Percentiles rank a stretch among this genome's conserved stretches.
These are phyloP conservation scores for Meta bourneti DNA, from an alignment of 2,888 invertebrate species.

Conservation along the genomic window DNA sequence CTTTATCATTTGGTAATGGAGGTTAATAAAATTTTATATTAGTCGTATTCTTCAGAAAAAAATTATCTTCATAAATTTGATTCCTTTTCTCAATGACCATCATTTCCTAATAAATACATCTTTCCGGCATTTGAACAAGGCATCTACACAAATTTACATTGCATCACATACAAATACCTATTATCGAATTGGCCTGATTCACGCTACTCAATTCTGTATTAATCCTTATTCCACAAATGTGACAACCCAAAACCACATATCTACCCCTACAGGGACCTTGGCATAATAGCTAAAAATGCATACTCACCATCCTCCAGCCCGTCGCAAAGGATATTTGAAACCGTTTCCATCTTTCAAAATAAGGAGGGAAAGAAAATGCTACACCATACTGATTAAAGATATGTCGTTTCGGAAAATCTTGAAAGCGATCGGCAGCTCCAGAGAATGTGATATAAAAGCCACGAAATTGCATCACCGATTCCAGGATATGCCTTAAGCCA, in stretches of 20 bases:
- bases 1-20: too few relatives aligned
- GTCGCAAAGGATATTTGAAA: background rate
- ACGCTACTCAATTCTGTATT: too few relatives aligned
- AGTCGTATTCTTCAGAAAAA: too few relatives aligned
- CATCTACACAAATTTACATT: too few relatives aligned
- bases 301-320: background rate
- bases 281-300: background rate
- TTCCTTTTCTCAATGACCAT: too few relatives aligned
- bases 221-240: background rate
- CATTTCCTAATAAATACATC: too few relatives aligned
- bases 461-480: conserved; percentile 57
- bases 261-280: background rate
- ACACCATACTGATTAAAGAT: background rate
- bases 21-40: too few relatives aligned
- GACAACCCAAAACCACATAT: background rate
- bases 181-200: too few relatives aligned
- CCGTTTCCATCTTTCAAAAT: background rate
- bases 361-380: background rate
- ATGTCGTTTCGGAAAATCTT: conserved; percentile 11
- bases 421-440: conserved; percentile 13
- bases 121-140: too few relatives aligned
- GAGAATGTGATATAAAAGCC: conserved; percentile 45
- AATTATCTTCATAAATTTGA: too few relatives aligned
- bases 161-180: too few relatives aligned
- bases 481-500: conserved; percentile 49